Base-by-base conservation (phyloP, 2,888 invertebrate genomes). In the Vandiemenella viatica region DNA sequence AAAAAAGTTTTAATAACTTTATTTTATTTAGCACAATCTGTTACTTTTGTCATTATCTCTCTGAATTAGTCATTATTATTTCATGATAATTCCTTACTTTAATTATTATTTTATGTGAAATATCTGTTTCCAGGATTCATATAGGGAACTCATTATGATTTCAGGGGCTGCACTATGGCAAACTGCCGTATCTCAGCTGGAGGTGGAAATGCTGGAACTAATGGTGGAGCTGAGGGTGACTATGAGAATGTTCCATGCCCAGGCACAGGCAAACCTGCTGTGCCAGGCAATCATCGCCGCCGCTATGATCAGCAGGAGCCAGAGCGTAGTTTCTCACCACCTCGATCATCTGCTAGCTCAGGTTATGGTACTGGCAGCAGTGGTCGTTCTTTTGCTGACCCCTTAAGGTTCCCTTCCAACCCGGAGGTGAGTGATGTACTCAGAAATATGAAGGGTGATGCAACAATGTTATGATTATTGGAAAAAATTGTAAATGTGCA, bases 311-410 rank as follows among this genome's bases (percentile, higher is more conserved):
- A n/a, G n/a, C n/a, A n/a, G n/a, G 37, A 79, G 52, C 82, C 80
- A 66, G 83, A 84, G 61, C 71, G 84, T 52, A 81, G 81, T 57
- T 67, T 83, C 65, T 79, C 80, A 42, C 86, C 87, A 43, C 86
- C 86, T 46, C 75, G 85, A 59, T 81, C 86, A 53, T 80, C 80
- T 59, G 84, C 83, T 63, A 85, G 84, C 69, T 85, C 85, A 32
- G 86, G 86, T 4, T 88, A 88, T 63, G 86, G 86, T 50, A 87
- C 87, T 6, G 86, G 85, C 64, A 69, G 68, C 57, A 70, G 69
- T 53, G 67, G 67, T 48, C 65, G 67, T 54, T 68, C 70, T 18
- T 67, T 67, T 52, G n/a, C 32, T 4, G 32, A 42, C 15, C 7
- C 66, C 55, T 55, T 61, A 49, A 62, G 65, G 50, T 65, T 66